Percentiles rank a stretch among this genome's conserved stretches.
Evolutionary conservation across 2,113 vertebrate species (phyloP).

Genomic region (Nerophis ophidion): DNA sequence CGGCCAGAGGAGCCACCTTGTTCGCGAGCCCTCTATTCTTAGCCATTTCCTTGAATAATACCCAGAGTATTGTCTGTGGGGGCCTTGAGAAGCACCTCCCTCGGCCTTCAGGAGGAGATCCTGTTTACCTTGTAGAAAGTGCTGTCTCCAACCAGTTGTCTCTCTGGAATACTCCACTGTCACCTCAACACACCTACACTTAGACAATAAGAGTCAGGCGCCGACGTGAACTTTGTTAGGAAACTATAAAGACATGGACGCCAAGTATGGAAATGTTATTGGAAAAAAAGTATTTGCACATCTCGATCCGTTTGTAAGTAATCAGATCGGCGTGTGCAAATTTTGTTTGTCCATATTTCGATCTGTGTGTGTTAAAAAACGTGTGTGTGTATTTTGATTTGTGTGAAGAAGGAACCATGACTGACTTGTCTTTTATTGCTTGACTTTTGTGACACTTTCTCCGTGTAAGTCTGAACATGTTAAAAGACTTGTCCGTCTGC

Average conservation of each 20-base stretch:
- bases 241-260: slow-evolving; percentile 49
- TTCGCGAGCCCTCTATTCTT: slow-evolving; percentile 73
- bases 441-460: no score
- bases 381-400: no score
- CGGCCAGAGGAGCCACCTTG: slow-evolving; percentile 60
- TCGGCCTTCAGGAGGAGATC: slow-evolving; percentile 70
- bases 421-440: no score
- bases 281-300: no score
- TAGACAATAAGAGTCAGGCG: slow-evolving; percentile 29
- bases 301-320: no score
- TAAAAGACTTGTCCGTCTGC: no score
- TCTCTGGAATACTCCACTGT: slow-evolving; percentile 52
- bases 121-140: slow-evolving; percentile 71
- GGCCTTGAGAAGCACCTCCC: slow-evolving; percentile 68
- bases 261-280: slow-evolving; percentile 18
- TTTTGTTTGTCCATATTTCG: no score
- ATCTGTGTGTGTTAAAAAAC: no score
- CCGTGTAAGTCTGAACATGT: no score
- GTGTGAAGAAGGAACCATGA: no score
- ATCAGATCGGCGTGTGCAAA: no score
- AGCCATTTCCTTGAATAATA: slow-evolving; percentile 74
- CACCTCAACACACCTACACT: slow-evolving; percentile 38
- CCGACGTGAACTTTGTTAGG: slow-evolving; percentile 56
- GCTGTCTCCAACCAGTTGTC: slow-evolving; percentile 68
- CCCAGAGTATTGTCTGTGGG: slow-evolving; percentile 73